Evolutionary conservation across 2,113 vertebrate species (phyloP).

Genomic region (Saccopteryx bilineata): DNA sequence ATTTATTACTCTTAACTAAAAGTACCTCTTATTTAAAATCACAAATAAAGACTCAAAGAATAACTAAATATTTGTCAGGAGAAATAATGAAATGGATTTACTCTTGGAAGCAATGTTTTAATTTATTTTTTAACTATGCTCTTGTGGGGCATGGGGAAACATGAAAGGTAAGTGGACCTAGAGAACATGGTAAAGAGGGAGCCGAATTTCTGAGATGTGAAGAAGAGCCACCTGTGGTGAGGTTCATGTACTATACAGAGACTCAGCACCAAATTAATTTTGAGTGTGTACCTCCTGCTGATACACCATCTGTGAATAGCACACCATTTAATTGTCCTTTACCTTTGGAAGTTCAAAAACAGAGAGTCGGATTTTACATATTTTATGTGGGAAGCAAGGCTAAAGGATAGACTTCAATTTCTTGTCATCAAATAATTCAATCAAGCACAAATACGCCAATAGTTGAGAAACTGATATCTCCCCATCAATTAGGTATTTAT

Average conservation of each 20-base stretch:
- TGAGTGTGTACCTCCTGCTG: neutral
- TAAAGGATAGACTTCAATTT: neutral
- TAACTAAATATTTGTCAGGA: neutral
- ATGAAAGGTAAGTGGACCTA: neutral
- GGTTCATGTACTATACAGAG: neutral
- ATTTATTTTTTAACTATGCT: neutral
- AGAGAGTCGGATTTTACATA: neutral
- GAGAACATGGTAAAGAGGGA: neutral
- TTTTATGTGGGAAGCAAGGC: neutral
- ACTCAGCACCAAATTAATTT: neutral
- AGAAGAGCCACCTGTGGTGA: neutral
- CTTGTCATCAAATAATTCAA: neutral
- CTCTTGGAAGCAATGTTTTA: neutral
- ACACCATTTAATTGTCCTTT: neutral
- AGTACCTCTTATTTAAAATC: neutral
- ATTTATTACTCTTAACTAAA: neutral
- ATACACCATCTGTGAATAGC: neutral
- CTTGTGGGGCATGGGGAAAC: neutral
- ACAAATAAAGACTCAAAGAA: neutral
- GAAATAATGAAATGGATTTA: neutral
- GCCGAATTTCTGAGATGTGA: neutral
- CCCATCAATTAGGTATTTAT: neutral
- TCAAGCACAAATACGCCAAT: neutral
- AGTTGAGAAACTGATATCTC: neutral
- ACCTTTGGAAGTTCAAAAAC: neutral